Base-by-base conservation (phyloP, 2,888 invertebrate species). In the Lycia hirtaria region DNA sequence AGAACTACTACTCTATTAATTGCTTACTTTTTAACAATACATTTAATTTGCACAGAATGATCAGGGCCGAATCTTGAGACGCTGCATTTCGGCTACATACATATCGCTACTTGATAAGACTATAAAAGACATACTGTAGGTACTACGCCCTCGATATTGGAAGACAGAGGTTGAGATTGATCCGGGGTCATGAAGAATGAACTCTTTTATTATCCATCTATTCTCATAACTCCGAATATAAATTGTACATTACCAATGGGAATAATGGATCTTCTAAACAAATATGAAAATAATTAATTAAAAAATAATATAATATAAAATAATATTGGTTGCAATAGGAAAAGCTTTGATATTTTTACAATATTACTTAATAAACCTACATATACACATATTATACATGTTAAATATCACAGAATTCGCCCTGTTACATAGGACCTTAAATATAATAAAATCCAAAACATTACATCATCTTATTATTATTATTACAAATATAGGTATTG, bases 101-200 rank as follows among this genome's bases (percentile, higher is more conserved):
- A 35, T 26, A 41, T 17, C 32, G 2, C 32, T 24, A 24, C 41
- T 35, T 38, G 45, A 6, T 48, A 38, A 32, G 51, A 41, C 51
- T 24, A 35, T 52, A 57, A 38, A 37, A 48, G 43, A 30, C 22
- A 52, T 45, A 40, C n/a, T n/a, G n/a, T 32, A 32, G 19, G 20
- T 26, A 41, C 10, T n/a, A 65, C 67, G 53, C 52, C 55, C 62
- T 65, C 49, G 58, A 71, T 64, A 68, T 67, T 68, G 65, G 62
- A 60, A 66, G 72, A 72, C 69, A 69, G 57, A 64, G 58, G 45
- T 40, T 47, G 58, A 58, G 69, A 68, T 68, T 66, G 67, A 71
- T 68, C 56, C 56, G 45, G 64, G 56, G 54, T 60, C 55, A 51
- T 58, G 64, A 69, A 68, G 73, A 67, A 68, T 68, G 56, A 65